Evolutionary conservation across 2,888 invertebrate genomes (phyloP).

Genomic region (Nomada fabriciana): DNA sequence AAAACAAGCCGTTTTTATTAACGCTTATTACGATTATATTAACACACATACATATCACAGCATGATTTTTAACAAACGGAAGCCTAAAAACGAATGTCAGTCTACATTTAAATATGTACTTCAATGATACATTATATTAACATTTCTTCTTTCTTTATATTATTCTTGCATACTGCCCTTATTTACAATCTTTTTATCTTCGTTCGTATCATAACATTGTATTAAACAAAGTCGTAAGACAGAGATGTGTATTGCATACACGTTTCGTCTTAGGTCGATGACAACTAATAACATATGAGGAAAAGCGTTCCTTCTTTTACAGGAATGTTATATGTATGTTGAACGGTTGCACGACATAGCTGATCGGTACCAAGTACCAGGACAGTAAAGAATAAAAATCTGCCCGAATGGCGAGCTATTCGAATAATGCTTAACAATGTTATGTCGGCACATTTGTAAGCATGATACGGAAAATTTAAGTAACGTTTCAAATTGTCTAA

Average conservation of each 20-base stretch:
- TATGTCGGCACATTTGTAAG: constrained; percentile 26
- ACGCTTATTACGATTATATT: constrained; percentile 65
- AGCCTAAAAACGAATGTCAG: constrained; percentile 72
- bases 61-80: constrained; percentile 80
- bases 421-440: constrained; percentile 26
- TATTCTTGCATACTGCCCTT: constrained; percentile 36
- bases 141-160: constrained; percentile 67
- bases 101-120: constrained; percentile 79
- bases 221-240: constrained; percentile 9
- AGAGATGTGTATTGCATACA: constrained; percentile 9
- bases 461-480: constrained; percentile 28
- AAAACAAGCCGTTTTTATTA: constrained; percentile 41
- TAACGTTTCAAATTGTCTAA: constrained; percentile 30
- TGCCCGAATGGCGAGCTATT: constrained; percentile 20
- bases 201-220: constrained; percentile 3
- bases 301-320: constrained; percentile 23
- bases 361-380: constrained; percentile 17
- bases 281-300: constrained; percentile 30
- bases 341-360: constrained; percentile 7
- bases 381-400: neutral
- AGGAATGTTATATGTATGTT: constrained; percentile 21
- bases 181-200: constrained; percentile 49
- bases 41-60: constrained; percentile 81
- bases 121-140: constrained; percentile 78
- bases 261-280: neutral